Evolutionary conservation across 2,113 vertebrate genomes (phyloP).

Genomic region (Pluvianellus socialis): DNA sequence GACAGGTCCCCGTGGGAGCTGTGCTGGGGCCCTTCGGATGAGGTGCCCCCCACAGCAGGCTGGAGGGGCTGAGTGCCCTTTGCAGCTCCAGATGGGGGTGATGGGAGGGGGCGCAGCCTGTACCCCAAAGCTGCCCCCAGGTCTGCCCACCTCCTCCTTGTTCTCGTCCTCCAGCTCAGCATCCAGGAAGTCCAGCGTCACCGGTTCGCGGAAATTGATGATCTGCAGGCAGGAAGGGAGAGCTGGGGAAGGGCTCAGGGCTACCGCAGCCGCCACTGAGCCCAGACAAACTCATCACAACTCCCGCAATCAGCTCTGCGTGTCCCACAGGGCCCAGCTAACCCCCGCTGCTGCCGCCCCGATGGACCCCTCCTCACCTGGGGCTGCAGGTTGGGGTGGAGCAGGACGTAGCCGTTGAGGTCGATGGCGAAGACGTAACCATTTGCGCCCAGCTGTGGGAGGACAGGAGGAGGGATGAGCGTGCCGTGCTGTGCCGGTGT

Average conservation of each 20-base stretch:
- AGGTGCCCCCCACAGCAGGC: not conserved
- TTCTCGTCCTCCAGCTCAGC: conserved; percentile 93
- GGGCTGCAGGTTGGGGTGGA: conserved; percentile 85
- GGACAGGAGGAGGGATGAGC: not conserved
- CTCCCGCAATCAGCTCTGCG: not conserved
- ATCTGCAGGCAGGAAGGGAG: conserved; percentile 75
- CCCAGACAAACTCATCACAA: not conserved
- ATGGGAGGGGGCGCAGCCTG: not conserved
- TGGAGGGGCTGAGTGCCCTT: too few species aligned
- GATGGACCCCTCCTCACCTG: conserved; percentile 74
- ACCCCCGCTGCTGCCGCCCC: fast-evolving
- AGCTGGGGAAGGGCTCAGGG: not conserved
- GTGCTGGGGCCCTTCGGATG: not conserved
- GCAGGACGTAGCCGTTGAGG: conserved; percentile 82
- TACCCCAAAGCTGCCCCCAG: not conserved
- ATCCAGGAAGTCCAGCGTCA: conserved; percentile 96
- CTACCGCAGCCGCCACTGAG: fast-evolving
- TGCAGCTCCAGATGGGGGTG: not conserved
- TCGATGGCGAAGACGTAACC: conserved; percentile 84
- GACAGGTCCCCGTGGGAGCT: not conserved
- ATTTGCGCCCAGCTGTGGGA: conserved; percentile 89
- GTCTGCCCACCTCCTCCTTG: conserved; percentile 88
- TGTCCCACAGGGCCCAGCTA: not conserved
- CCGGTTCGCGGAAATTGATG: conserved; percentile 93
- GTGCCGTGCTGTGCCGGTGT: not conserved